These are phyloP conservation scores for Dysdera silvatica DNA, from an alignment of 1,140 invertebrate genomes.

Conservation along the genomic window DNA sequence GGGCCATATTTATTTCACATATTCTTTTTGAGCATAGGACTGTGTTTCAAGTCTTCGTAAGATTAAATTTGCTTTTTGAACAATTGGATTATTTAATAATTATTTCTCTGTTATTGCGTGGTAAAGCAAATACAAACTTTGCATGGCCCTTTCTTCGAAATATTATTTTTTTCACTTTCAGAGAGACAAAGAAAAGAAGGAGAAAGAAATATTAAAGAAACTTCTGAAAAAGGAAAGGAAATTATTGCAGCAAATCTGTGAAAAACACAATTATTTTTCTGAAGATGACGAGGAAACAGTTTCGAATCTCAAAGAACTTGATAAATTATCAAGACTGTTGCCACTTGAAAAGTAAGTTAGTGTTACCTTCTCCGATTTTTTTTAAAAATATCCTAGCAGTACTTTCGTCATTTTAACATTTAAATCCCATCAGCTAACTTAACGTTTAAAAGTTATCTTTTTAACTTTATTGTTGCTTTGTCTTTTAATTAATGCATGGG, in stretches of 20 bases:
- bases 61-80: too few relatives aligned
- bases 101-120: neutral
- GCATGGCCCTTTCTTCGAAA: too few relatives aligned
- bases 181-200: conserved; percentile 69
- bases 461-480: too few relatives aligned
- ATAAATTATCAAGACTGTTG: conserved; percentile 73
- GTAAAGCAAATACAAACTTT: neutral
- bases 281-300: conserved; percentile 63
- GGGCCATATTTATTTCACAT: too few relatives aligned
- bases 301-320: conserved; percentile 75
- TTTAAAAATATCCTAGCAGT: too few relatives aligned
- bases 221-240: conserved; percentile 79
- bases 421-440: too few relatives aligned
- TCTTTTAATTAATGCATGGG: too few relatives aligned
- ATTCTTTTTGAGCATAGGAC: too few relatives aligned
- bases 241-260: conserved; percentile 65
- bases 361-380: neutral
- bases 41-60: too few relatives aligned
- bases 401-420: too few relatives aligned
- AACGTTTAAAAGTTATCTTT: too few relatives aligned
- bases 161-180: conserved; percentile 36
- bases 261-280: conserved; percentile 75
- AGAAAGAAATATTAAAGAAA: conserved; percentile 74
- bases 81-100: too few relatives aligned
- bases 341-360: conserved; percentile 36